Evolutionary conservation across 2,113 vertebrate species (phyloP), one percentile per base, ranked within the genome.

Genomic region (Phylloscopus whistleri): DNA sequence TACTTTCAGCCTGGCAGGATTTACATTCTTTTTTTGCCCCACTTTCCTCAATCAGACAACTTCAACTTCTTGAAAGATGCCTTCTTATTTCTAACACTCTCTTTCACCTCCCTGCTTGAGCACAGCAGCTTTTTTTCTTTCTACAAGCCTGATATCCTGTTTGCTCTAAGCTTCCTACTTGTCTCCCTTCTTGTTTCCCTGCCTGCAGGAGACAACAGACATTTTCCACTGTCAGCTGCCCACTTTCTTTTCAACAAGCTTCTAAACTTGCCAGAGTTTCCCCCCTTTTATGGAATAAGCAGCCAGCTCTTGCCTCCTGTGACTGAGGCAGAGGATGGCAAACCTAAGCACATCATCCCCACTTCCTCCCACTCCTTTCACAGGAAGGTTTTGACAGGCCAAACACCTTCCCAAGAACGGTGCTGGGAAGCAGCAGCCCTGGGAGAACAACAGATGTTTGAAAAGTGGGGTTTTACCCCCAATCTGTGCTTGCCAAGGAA

Each of bases 1-100:
- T 94, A 85, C 94, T 90, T 90, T 95, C 92, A 93, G 78, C 58
- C 95, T 92, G 63, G 63, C 75, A 93, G 82, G 95, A 96, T 96
- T 96, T 95, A 76, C 90, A 90, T 90, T 88, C 92, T 80, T 87
- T 73, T 87, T 76, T 68, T 73, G 69, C 74, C 74, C 81, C 85
- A 90, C 79, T 94, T 95, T 92, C 63, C 88, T 90, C 75, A 88
- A 83, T 85, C 90, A 82, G 90, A 94, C 92, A 94, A 93, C 70
- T 76, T 76, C 79, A 83, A 93, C 88, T 96, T 83, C 63, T 93
- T 89, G 78, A 95, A 83, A 91, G 92, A 96, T 8, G 62, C 69
- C 75, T 64, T 91, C 92, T 95, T 85, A 88, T 79, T 74, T 58
- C 73, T 77, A 86, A 84, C 83, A 22, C 30, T 84, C 60, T 37